phyloP scores from a whole-genome alignment of 1,140 invertebrate genomes.

The Solenopsis fugax region DNA sequence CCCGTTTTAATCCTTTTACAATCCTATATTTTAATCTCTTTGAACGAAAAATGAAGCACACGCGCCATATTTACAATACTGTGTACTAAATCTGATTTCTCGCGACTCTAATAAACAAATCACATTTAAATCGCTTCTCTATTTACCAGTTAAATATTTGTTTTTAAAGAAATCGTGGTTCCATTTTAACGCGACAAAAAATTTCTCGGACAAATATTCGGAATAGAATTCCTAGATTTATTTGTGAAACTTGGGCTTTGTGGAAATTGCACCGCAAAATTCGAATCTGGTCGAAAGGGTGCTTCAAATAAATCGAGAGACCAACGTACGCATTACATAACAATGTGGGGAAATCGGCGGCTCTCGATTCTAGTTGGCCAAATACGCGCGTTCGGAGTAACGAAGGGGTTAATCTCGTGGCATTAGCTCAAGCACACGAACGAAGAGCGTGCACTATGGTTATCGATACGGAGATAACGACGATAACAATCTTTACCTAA shows the following conservation, averaged over 20 bases:
- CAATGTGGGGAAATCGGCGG: conserved; percentile 41
- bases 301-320: conserved; percentile 2
- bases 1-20: neutral
- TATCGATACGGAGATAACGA: conserved; percentile 51
- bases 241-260: neutral
- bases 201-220: neutral
- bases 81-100: neutral
- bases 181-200: neutral
- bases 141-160: neutral
- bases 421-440: conserved; percentile 30
- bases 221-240: neutral
- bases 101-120: neutral
- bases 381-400: conserved; percentile 41
- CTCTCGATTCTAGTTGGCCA: neutral
- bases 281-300: neutral
- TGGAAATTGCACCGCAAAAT: neutral
- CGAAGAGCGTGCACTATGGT: conserved; percentile 32
- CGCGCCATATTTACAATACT: neutral
- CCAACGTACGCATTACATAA: conserved; percentile 37
- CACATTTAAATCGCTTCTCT: neutral
- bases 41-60: neutral
- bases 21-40: conserved; percentile 10
- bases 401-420: conserved; percentile 43
- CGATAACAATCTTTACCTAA: conserved; percentile 61
- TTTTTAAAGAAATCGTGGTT: neutral